Evolutionary conservation across 2,888 invertebrate species (phyloP), one percentile per base, ranked within the genome.

Genomic region (Colletes collaris): DNA sequence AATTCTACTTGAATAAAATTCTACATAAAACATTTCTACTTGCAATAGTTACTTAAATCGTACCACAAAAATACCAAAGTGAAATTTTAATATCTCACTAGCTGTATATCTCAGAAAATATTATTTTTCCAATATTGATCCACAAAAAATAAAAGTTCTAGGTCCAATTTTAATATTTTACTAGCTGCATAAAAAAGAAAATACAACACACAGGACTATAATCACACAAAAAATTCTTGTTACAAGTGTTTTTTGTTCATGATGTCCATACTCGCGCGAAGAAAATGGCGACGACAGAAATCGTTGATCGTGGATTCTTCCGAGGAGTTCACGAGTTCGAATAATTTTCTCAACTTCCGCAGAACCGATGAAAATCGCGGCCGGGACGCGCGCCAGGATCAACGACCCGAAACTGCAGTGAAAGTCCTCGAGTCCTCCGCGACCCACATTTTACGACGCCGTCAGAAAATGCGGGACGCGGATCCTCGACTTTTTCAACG

Each of bases 381-480:
- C 16, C 16, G 16, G 16, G 16, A 78, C 74, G 66, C 11, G 59
- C 2, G 16, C 4, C 52, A n/a, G 67, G 73, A 56, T 58, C 77
- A 68, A 74, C 77, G 67, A 58, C 46, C 35, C 19, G 69, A 50
- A 75, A 69, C 35, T 8, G 55, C 75, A 8, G 53, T 55, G 64
- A 68, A 59, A 65, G 35, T 59, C 44, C 53, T 44, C 40, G 49
- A 68, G 56, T 49, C 35, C 19, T 56, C 27, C 58, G 74, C 74
- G 68, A 59, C 46, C 27, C 60, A 70, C 52, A 70, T 70, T 79
- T 79, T 75, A 75, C 63, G 58, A 53, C 11, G 44, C 69, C 69
- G 50, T 76, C 69, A 60, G 66, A 44, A 27, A 27, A 55, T 13
- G 52, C 40, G 50, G 35, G n/a, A 50, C 35, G 11, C 19, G 62